These are phyloP conservation scores for Trissolcus brochymenae DNA, from an alignment of 2,888 invertebrate species.

Conservation along the genomic window DNA sequence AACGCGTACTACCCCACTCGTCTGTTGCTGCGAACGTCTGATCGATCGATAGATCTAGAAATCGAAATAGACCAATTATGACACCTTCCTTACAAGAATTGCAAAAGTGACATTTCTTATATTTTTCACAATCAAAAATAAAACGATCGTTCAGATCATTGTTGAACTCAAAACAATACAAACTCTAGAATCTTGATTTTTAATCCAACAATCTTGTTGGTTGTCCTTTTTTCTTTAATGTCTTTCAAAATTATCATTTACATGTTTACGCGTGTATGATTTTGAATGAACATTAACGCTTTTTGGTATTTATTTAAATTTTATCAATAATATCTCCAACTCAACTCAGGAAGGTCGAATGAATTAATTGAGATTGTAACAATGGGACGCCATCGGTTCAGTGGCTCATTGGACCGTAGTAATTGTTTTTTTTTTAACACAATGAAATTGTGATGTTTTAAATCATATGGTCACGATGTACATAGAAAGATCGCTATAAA, in stretches of 20 bases:
- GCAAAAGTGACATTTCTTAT: slow-evolving; percentile 1
- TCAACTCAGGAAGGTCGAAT: slow-evolving; percentile 37
- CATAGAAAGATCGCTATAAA: slow-evolving; percentile 69
- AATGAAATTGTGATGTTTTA: slow-evolving; percentile 42
- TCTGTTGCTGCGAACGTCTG: slow-evolving; percentile 39
- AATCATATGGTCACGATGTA: slow-evolving; percentile 66
- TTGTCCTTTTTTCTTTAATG: not conserved
- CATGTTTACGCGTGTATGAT: not conserved
- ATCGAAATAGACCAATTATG: slow-evolving; percentile 66
- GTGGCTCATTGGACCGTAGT: slow-evolving; percentile 21
- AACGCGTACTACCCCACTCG: slow-evolving; percentile 57
- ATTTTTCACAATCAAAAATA: not conserved
- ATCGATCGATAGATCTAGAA: slow-evolving; percentile 63
- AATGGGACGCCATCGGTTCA: slow-evolving; percentile 34
- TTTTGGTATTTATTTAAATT: slow-evolving; percentile 27
- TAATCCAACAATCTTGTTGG: not conserved
- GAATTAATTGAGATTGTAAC: slow-evolving; percentile 36
- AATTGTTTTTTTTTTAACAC: slow-evolving; percentile 37
- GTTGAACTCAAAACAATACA: slow-evolving; percentile 22
- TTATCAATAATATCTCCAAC: slow-evolving; percentile 23
- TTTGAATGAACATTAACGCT: slow-evolving; percentile 6
- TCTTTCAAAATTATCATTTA: too few species aligned
- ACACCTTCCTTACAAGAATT: slow-evolving; percentile 63
- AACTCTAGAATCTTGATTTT: not conserved
- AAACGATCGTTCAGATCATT: not conserved